phyloP scores from a whole-genome alignment of 2,113 vertebrate species.

The Eidolon helvum region DNA sequence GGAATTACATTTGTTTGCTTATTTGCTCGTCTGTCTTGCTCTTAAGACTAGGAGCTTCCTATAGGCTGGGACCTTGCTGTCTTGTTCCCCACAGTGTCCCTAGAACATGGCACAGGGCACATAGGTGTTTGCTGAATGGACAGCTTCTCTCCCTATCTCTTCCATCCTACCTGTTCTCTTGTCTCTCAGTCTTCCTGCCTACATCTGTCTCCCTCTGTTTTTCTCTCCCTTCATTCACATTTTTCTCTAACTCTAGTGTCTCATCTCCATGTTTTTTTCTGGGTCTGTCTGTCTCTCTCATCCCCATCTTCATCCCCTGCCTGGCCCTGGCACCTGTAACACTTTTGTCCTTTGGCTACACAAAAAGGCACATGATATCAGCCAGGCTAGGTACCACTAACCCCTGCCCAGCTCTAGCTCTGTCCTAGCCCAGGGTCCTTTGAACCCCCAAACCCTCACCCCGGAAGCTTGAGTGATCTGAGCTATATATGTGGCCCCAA shows the following conservation, averaged over 20 bases:
- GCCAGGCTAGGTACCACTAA: background rate
- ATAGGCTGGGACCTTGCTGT: background rate
- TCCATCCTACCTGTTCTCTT: background rate
- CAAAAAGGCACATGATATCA: background rate
- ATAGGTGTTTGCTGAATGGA: background rate
- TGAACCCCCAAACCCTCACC: background rate
- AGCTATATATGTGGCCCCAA: background rate
- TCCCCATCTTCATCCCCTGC: background rate
- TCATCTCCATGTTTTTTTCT: slow-evolving; percentile 3
- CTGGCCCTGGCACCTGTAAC: background rate
- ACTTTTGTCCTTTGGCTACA: background rate
- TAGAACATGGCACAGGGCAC: background rate
- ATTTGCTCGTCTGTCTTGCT: background rate
- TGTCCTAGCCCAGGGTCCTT: background rate
- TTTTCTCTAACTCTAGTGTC: background rate
- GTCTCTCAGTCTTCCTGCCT: background rate
- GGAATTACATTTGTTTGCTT: background rate
- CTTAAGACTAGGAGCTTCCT: background rate
- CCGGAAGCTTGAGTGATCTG: background rate
- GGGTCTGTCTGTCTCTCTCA: background rate
- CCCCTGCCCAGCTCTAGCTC: background rate
- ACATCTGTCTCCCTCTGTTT: background rate
- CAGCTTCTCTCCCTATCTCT: background rate
- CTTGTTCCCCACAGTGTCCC: background rate
- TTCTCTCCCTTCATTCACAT: background rate